These are phyloP conservation scores for Drosophila parabipectinata DNA, from an alignment of 1,140 invertebrate genomes.

Conservation along the genomic window DNA sequence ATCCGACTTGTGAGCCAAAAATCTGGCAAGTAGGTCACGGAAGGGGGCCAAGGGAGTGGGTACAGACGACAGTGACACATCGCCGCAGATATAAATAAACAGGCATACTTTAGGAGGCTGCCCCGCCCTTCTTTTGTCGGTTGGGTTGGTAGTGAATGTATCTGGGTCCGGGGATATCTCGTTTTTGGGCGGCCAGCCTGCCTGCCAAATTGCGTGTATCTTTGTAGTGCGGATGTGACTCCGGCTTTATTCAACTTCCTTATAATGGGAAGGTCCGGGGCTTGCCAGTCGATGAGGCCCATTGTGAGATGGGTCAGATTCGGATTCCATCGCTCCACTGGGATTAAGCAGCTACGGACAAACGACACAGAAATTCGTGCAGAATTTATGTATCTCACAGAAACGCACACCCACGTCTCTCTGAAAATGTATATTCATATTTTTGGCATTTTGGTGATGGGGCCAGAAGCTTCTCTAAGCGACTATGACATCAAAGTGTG, in stretches of 20 bases:
- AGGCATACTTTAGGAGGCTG: constrained; percentile 35
- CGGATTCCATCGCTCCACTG: constrained; percentile 29
- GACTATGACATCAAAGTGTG: constrained; percentile 36
- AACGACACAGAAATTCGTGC: constrained; percentile 8
- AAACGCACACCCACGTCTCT: constrained; percentile 18
- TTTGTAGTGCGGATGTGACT: constrained; percentile 51
- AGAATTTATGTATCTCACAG: constrained; percentile 25
- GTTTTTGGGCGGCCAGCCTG: constrained; percentile 36
- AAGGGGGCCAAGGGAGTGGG: constrained; percentile 7
- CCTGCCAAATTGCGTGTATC: constrained; percentile 49
- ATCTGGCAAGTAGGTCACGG: constrained; percentile 65
- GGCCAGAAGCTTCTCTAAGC: constrained; percentile 2
- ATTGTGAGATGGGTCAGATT: constrained; percentile 27
- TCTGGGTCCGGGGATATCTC: constrained; percentile 28
- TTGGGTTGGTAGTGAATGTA: not conserved
- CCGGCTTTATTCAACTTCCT: constrained; percentile 66
- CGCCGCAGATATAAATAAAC: constrained; percentile 71
- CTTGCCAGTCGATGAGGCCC: constrained; percentile 8
- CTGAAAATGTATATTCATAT: constrained; percentile 40
- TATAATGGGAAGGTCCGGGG: constrained; percentile 24
- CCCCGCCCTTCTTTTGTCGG: constrained; percentile 8
- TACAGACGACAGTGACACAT: constrained; percentile 57
- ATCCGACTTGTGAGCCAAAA: constrained; percentile 40
- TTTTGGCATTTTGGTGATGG: constrained; percentile 31
- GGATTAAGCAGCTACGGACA: constrained; percentile 31